Evolutionary conservation across 2,888 invertebrate genomes (phyloP).

Genomic region (Agrilus mali): DNA sequence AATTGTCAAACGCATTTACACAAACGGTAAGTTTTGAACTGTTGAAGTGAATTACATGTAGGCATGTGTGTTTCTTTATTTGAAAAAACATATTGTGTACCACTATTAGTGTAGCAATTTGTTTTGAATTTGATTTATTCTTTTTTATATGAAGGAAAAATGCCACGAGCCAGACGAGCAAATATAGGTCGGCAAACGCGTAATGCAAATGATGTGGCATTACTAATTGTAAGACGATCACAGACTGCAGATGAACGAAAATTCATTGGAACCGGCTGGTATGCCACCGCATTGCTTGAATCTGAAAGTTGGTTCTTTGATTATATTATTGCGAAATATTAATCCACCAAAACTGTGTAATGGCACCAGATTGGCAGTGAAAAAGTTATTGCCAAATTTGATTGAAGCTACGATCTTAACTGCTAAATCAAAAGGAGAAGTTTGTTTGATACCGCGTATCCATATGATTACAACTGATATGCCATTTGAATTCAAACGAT

Average conservation of each 20-base stretch:
- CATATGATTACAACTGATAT: conserved; percentile 23
- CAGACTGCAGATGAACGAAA: conserved; percentile 23
- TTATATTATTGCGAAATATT: conserved; percentile 23
- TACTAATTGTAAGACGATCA: no score
- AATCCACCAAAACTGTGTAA: conserved; percentile 21
- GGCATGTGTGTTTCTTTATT: no score
- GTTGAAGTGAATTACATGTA: no score
- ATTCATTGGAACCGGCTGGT: conserved; percentile 18
- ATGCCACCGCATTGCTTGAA: conserved; percentile 16
- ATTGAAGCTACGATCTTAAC: conserved; percentile 12
- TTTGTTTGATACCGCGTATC: conserved; percentile 23
- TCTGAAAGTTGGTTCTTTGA: conserved; percentile 19
- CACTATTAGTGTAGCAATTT: no score
- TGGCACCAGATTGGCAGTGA: conserved; percentile 13
- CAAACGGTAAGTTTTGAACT: no score
- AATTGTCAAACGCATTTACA: no score
- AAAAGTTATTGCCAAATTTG: conserved; percentile 10
- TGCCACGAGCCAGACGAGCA: no score
- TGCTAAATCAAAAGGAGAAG: conserved; percentile 13
- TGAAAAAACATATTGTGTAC: no score
- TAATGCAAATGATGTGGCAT: no score
- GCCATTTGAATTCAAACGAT: conserved; percentile 17
- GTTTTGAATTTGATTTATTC: no score
- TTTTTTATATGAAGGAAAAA: no score
- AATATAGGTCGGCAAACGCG: no score